Percentiles rank a stretch among this genome's conserved stretches.
phyloP scores from a whole-genome alignment of 2,797 vertebrate genomes.

The Periophthalmus magnuspinnatus region DNA sequence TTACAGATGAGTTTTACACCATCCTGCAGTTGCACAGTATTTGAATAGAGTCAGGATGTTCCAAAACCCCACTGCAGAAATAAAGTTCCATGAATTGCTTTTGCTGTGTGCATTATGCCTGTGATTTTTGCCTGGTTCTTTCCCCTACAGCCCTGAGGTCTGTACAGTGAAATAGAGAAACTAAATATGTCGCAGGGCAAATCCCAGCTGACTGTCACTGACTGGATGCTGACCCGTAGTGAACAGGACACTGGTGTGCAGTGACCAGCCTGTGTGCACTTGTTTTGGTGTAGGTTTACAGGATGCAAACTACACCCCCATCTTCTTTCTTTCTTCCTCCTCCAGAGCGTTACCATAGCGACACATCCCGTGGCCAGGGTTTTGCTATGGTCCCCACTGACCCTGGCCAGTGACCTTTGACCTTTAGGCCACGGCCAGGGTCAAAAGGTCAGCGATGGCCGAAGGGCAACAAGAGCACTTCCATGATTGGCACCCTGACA shows the following conservation, averaged over 20 bases:
- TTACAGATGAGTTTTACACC: too few species aligned
- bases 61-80: not conserved
- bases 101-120: not conserved
- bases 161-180: conserved; percentile 1
- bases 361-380: conserved; percentile 66
- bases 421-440: conserved; percentile 77
- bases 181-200: not conserved
- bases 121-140: not conserved
- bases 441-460: conserved; percentile 78
- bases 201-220: conserved; percentile 36
- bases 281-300: conserved; percentile 41
- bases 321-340: conserved; percentile 44
- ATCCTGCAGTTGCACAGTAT: too few species aligned
- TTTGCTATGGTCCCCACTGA: conserved; percentile 67
- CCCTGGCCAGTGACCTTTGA: conserved; percentile 74
- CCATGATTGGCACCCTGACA: conserved; percentile 73
- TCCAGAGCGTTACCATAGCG: conserved; percentile 71
- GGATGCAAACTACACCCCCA: conserved; percentile 55
- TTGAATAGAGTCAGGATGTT: not conserved
- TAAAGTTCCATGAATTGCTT: not conserved
- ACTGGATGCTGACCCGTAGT: conserved; percentile 14
- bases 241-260: conserved; percentile 34
- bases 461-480: conserved; percentile 76
- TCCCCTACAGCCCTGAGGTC: not conserved
- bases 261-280: conserved; percentile 19